phyloP scores from a whole-genome alignment of 2,888 invertebrate genomes.

The Heliconius charithonia region DNA sequence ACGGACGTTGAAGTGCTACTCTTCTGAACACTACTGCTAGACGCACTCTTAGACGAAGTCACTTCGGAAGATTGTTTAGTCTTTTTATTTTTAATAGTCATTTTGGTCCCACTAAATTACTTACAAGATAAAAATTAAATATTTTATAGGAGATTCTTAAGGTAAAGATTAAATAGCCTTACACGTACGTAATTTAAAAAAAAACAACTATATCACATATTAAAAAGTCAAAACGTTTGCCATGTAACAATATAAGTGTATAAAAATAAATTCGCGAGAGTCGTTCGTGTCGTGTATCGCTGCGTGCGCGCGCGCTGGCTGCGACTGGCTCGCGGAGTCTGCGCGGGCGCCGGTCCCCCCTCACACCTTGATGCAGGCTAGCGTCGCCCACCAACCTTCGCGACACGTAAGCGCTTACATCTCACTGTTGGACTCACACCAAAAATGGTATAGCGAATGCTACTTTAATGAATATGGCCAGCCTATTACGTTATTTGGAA shows the following conservation, averaged over 20 bases:
- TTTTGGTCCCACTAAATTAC: constrained; percentile 68
- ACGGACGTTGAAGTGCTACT: constrained; percentile 72
- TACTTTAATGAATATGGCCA: constrained; percentile 53
- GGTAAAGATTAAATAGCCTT: constrained; percentile 69
- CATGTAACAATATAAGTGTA: constrained; percentile 61
- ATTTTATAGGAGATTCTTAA: constrained; percentile 70
- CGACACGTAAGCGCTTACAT: constrained; percentile 81
- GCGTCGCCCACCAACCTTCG: constrained; percentile 69
- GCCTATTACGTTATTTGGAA: constrained; percentile 42
- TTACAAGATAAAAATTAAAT: constrained; percentile 54
- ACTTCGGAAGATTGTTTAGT: constrained; percentile 79
- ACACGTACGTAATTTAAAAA: constrained; percentile 51
- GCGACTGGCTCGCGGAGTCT: constrained; percentile 80
- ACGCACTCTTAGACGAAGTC: constrained; percentile 72
- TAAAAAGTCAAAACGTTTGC: constrained; percentile 71
- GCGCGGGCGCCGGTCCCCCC: constrained; percentile 57
- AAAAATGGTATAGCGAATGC: constrained; percentile 70
- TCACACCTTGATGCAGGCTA: constrained; percentile 59
- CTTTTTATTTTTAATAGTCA: constrained; percentile 84
- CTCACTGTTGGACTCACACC: constrained; percentile 75
- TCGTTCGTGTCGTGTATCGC: constrained; percentile 79
- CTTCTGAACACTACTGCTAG: constrained; percentile 79
- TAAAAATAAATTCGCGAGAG: constrained; percentile 70
- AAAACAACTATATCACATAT: constrained; percentile 64
- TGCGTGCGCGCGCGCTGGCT: constrained; percentile 73